Evolutionary conservation across 1,140 invertebrate species (phyloP).

Genomic region (Calephelis nemesis): DNA sequence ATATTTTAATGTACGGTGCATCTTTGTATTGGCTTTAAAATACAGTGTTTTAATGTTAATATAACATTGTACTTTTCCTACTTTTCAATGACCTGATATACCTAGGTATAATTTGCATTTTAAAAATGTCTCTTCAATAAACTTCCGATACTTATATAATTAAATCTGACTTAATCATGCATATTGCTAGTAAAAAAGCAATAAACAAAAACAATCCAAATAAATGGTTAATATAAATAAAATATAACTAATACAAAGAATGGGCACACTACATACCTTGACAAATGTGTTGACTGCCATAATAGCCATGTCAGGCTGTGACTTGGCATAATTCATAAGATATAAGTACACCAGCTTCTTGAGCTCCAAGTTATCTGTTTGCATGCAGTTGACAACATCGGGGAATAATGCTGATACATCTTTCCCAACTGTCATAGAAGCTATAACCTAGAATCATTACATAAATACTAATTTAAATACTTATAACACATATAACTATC

Average conservation of each 20-base stretch:
- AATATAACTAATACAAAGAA: constrained; percentile 27
- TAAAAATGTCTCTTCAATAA: background rate
- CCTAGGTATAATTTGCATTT: background rate
- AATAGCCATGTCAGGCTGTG: constrained; percentile 99
- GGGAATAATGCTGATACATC: constrained; percentile 98
- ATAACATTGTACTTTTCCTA: too few relatives aligned
- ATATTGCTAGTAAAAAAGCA: constrained; percentile 40
- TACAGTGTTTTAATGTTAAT: too few relatives aligned
- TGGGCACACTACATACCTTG: constrained; percentile 84
- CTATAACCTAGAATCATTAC: constrained; percentile 89
- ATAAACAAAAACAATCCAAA: constrained; percentile 31
- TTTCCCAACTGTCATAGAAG: constrained; percentile 99
- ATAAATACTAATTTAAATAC: background rate
- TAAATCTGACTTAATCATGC: constrained; percentile 27
- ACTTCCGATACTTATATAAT: constrained; percentile 14
- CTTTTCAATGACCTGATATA: background rate
- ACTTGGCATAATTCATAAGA: constrained; percentile 99
- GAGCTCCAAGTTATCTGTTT: constrained; percentile 99
- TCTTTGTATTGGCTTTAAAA: too few relatives aligned
- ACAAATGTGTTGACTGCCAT: constrained; percentile 99
- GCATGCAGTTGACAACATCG: constrained; percentile 99
- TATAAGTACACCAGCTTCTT: constrained; percentile 99
- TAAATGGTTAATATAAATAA: constrained; percentile 33
- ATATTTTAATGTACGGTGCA: too few relatives aligned
- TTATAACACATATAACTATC: too few relatives aligned